These are phyloP conservation scores for Notodromas monacha DNA, from an alignment of 2,888 invertebrate species.

Conservation along the genomic window DNA sequence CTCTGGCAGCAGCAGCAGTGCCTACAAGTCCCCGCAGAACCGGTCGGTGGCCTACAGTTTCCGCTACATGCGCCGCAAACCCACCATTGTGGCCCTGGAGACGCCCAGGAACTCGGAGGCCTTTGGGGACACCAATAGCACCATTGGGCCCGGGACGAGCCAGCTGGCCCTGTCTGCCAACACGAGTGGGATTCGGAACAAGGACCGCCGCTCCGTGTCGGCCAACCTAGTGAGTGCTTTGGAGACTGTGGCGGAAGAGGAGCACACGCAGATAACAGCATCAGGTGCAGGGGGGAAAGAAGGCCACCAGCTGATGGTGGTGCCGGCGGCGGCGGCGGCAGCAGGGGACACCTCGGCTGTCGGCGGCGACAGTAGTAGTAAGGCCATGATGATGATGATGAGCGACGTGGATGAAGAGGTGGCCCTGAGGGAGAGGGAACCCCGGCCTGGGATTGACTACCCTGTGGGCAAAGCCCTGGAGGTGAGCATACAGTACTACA, in stretches of 20 bases:
- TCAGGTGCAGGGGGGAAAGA: no score
- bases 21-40: no score
- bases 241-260: no score
- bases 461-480: slow-evolving; percentile 45
- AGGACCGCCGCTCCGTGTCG: no score
- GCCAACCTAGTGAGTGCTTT: no score
- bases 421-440: background rate
- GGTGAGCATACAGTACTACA: slow-evolving; percentile 27
- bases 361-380: background rate
- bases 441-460: slow-evolving; percentile 9
- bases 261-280: no score
- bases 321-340: background rate
- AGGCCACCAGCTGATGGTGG: slow-evolving; percentile 1
- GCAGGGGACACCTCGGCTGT: background rate
- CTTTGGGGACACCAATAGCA: no score
- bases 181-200: no score
- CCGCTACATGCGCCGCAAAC: slow-evolving; percentile 56
- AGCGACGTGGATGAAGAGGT: slow-evolving; percentile 5
- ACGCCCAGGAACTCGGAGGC: no score
- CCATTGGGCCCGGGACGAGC: no score
- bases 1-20: no score
- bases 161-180: no score
- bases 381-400: background rate
- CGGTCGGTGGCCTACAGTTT: slow-evolving; percentile 55
- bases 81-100: slow-evolving; percentile 54